Conservation (phyloP, 2,797 vertebrate genomes). For the Chiloscyllium punctatum region DNA sequence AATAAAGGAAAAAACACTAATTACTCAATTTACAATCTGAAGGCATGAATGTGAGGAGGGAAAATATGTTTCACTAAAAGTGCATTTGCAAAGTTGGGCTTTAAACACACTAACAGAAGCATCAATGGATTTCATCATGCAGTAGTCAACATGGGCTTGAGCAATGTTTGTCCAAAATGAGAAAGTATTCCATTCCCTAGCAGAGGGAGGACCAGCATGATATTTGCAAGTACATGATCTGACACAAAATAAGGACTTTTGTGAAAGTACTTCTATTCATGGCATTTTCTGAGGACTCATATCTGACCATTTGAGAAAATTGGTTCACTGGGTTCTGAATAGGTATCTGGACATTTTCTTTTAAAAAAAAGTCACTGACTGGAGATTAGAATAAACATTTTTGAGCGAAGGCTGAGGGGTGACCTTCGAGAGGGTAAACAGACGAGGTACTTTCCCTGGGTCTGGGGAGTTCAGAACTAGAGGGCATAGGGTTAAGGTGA, state of each 20-base stretch:
- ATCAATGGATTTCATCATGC: background rate
- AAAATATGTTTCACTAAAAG: background rate
- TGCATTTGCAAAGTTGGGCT: background rate
- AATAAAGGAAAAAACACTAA: background rate
- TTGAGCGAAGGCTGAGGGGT: too few relatives aligned
- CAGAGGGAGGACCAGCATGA: background rate
- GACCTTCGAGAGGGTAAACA: too few relatives aligned
- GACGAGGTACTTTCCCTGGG: too few relatives aligned
- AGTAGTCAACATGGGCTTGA: background rate
- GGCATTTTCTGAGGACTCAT: too few relatives aligned
- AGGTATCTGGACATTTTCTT: too few relatives aligned
- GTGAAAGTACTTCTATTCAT: too few relatives aligned
- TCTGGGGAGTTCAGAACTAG: too few relatives aligned
- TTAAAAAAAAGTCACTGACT: too few relatives aligned
- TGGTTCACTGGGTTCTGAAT: too few relatives aligned
- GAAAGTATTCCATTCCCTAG: background rate
- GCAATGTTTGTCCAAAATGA: background rate
- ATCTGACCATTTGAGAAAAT: too few relatives aligned
- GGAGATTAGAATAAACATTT: too few relatives aligned
- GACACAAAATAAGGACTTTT: background rate
- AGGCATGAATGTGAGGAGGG: background rate
- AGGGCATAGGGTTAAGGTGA: too few relatives aligned
- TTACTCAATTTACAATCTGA: background rate
- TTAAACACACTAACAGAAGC: background rate
- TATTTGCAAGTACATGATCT: background rate